Evolutionary conservation across 2,888 invertebrate species (phyloP).

Genomic region (Teleiodes luculella): DNA sequence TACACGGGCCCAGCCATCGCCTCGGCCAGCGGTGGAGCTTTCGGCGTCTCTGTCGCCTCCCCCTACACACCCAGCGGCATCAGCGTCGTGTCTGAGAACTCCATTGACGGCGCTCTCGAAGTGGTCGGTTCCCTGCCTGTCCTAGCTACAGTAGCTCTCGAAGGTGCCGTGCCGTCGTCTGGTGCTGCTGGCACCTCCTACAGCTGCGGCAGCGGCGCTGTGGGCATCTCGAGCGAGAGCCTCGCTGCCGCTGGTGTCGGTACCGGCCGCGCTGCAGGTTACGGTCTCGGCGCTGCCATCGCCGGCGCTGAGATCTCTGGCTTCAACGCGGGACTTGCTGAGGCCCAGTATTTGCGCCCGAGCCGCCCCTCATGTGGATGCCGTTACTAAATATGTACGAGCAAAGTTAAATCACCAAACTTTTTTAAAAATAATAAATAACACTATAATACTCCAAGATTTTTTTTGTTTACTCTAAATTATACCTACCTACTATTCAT

Average conservation of each 20-base stretch:
- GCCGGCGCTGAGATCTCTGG: no score
- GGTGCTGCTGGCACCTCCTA: conserved; percentile 37
- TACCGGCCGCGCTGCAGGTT: not conserved
- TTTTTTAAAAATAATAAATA: not conserved
- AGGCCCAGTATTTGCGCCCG: no score
- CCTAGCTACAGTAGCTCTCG: conserved; percentile 38
- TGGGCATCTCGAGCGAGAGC: conserved; percentile 38
- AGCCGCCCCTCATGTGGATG: no score
- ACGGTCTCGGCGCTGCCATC: not conserved
- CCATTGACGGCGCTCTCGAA: conserved; percentile 35
- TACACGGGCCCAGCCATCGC: not conserved
- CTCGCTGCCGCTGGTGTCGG: conserved; percentile 25
- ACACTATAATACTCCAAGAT: not conserved
- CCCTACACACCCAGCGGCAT: conserved; percentile 34
- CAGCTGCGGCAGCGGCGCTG: conserved; percentile 40
- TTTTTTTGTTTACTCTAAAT: no score
- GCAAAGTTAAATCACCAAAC: not conserved
- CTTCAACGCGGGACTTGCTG: no score
- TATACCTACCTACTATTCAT: no score
- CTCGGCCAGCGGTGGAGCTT: conserved; percentile 19
- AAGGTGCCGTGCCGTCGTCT: conserved; percentile 39
- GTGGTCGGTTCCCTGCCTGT: conserved; percentile 45
- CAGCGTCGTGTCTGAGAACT: conserved; percentile 38
- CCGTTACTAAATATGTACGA: not conserved
- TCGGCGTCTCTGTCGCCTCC: conserved; percentile 23